Base-by-base conservation (phyloP, 2,797 vertebrate genomes). In the Jordanella pulchra region DNA sequence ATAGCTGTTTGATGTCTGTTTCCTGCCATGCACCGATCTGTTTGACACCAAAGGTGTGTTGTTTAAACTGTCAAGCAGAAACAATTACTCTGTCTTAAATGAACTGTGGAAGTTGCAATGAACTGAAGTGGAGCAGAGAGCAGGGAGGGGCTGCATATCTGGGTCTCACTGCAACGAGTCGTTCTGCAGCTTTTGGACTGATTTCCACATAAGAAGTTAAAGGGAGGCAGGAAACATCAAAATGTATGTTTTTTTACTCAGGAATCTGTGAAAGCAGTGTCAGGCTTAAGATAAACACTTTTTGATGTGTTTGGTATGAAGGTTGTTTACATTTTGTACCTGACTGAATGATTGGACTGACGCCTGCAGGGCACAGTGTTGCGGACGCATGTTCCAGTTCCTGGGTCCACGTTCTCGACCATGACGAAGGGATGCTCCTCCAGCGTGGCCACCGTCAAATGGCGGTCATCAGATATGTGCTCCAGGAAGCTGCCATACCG, bases 351-450 rank as follows among this genome's bases (percentile, higher is more conserved):
- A 87, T 98, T 99, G 90, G 94, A 94, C 82, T 99, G 98, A 66
- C 96, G 96, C 73, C 97, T 95, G 86, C 97, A 99, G 75, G 98
- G 98, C 75, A 99, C 98, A 0, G 98, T 99, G 93, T 98, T 99
- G 78, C 97, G 95, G 27, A 99, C 96, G 0, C 98, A 99, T 23
- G 97, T 96, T 0, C 98, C 97, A 0, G 97, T 97, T 77, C 92
- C 93, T 0, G 97, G 95, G 82, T 99, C 97, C 0, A 97, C 97
- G 68, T 95, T 96, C 93, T 99, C 97, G 68, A 99, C 98, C 0
- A 99, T 98, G 87, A 99, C 97, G 0, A 99, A 99, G 69, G 97
- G 97, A 71, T 96, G 94, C 89, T 99, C 98, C 88, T 99, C 98
- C 84, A 99, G 92, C 0, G 98, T 99, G 85, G 97, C 97, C 83